phyloP scores from a whole-genome alignment of 2,797 vertebrate genomes.

The Muscicapa comitata region DNA sequence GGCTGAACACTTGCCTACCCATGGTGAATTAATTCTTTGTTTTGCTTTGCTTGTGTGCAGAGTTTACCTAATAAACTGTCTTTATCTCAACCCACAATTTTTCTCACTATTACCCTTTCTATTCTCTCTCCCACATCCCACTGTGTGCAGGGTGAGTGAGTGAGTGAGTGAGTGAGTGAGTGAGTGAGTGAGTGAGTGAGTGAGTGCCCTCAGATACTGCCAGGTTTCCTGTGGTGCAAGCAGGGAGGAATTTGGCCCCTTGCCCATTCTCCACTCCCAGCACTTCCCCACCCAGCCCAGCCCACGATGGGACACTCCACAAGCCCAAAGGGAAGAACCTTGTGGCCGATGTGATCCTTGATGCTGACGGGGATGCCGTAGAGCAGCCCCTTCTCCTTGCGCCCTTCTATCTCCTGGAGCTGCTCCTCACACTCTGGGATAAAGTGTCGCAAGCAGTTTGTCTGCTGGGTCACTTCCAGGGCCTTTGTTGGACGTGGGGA shows the following conservation, averaged over 20 bases:
- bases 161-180: neutral
- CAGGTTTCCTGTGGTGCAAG: neutral
- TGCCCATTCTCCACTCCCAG: neutral
- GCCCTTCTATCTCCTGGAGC: conserved; percentile 61
- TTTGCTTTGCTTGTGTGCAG: neutral
- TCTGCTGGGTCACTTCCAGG: conserved; percentile 73
- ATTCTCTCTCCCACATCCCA: neutral
- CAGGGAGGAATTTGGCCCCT: neutral
- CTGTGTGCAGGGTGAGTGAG: neutral
- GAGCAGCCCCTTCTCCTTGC: conserved; percentile 74
- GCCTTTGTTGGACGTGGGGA: conserved; percentile 57
- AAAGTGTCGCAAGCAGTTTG: conserved; percentile 81
- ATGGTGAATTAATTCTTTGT: accelerated
- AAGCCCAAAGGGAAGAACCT: conserved; percentile 65
- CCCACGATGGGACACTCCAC: accelerated
- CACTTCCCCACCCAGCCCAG: neutral
- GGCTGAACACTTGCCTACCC: neutral
- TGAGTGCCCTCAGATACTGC: neutral
- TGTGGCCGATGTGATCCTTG: conserved; percentile 80
- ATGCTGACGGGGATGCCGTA: conserved; percentile 86
- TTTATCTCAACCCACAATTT: neutral
- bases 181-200: neutral
- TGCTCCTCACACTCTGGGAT: conserved; percentile 81
- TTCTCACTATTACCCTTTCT: neutral
- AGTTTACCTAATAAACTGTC: neutral